Percentiles rank a stretch among this genome's conserved stretches.
Evolutionary conservation across 2,797 vertebrate genomes (phyloP).

Genomic region (Nannoperca obscura): DNA sequence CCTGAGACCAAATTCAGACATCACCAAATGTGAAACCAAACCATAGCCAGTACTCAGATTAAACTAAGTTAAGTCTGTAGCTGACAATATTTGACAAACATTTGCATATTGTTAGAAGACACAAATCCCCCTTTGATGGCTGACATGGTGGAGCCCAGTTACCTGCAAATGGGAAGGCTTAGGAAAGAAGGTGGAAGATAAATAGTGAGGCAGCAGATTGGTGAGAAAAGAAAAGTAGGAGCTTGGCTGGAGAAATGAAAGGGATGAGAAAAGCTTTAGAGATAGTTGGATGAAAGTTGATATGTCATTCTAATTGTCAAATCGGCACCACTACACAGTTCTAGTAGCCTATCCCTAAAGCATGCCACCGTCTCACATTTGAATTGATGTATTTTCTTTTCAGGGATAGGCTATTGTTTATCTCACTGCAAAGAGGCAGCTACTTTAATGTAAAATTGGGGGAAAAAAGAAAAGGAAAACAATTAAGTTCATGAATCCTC

Average conservation of each 20-base stretch:
- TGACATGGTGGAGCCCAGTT: slow-evolving; percentile 53
- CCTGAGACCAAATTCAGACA: slow-evolving; percentile 6
- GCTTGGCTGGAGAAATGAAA: slow-evolving; percentile 58
- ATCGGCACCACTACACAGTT: neutral
- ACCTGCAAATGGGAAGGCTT: slow-evolving; percentile 65
- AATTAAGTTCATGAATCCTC: slow-evolving; percentile 5
- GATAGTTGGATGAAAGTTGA: slow-evolving; percentile 11
- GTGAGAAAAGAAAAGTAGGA: slow-evolving; percentile 62
- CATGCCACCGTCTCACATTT: neutral
- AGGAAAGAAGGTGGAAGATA: slow-evolving; percentile 58
- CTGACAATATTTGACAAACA: slow-evolving; percentile 51
- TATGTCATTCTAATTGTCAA: slow-evolving; percentile 7
- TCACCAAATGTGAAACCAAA: slow-evolving; percentile 47
- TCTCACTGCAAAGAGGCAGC: neutral
- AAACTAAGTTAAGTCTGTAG: slow-evolving; percentile 21
- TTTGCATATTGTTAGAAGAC: slow-evolving; percentile 61
- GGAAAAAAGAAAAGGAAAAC: neutral
- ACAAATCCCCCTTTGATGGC: slow-evolving; percentile 52
- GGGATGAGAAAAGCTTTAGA: slow-evolving; percentile 26
- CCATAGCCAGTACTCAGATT: slow-evolving; percentile 49
- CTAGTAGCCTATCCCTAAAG: neutral
- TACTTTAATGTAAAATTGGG: neutral
- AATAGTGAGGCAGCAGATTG: slow-evolving; percentile 62
- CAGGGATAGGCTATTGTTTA: neutral
- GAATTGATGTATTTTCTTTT: neutral